A percentile compares a stretch with the other conserved stretches of the same genome.
Conservation (phyloP, 2,797 vertebrate genomes). For the Zenarchopterus dispar region DNA sequence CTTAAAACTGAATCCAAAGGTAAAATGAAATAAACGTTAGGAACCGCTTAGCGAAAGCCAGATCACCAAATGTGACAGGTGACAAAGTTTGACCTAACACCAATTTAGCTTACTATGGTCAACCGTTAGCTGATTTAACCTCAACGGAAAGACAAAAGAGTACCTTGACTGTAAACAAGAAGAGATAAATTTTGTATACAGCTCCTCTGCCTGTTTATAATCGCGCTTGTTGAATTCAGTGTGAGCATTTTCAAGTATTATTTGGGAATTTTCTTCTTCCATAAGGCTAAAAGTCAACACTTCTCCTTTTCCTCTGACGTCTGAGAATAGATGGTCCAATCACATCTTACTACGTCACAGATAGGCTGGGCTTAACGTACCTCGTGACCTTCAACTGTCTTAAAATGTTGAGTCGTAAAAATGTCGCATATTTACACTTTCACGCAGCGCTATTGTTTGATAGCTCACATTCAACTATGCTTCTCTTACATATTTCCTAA, state of each 20-base stretch:
- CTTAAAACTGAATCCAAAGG: no score
- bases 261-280: constrained; percentile 44
- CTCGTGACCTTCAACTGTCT: no score
- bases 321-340: not conserved
- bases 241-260: constrained; percentile 67
- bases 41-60: not conserved
- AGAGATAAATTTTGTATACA: constrained; percentile 79
- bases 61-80: not conserved
- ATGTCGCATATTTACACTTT: no score
- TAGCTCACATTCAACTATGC: no score
- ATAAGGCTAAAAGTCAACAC: constrained; percentile 6
- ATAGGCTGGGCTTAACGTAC: constrained; percentile 13
- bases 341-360: not conserved
- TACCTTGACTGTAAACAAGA: constrained; percentile 75
- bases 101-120: not conserved
- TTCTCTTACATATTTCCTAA: no score
- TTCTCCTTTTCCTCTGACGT: constrained; percentile 38
- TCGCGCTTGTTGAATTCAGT: constrained; percentile 69
- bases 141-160: not conserved
- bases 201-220: constrained; percentile 73
- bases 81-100: constrained; percentile 12
- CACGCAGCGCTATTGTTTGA: no score
- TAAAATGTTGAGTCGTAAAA: no score
- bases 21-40: not conserved
- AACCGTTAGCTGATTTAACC: constrained; percentile 1